These are phyloP conservation scores for Cotesia glomerata DNA, from an alignment of 1,140 invertebrate species.

Conservation along the genomic window DNA sequence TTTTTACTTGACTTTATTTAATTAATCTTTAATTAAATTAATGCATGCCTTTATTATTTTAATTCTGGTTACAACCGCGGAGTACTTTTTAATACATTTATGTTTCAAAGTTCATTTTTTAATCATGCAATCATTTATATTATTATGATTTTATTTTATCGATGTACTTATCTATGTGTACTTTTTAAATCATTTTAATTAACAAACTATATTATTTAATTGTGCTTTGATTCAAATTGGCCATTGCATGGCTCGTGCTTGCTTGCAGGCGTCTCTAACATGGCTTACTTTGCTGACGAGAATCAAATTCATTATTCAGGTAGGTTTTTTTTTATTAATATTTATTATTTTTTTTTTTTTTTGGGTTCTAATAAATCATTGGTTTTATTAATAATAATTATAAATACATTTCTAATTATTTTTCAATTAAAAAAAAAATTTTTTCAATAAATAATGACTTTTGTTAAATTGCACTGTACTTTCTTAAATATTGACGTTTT, in stretches of 20 bases:
- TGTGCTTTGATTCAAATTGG: conserved; percentile 59
- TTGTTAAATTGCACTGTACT: no score
- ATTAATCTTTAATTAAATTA: conserved; percentile 14
- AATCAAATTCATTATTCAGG: conserved; percentile 65
- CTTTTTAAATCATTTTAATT: conserved; percentile 76
- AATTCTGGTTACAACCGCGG: conserved; percentile 1
- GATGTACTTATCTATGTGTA: conserved; percentile 76
- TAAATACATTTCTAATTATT: no score
- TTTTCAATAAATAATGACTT: no score
- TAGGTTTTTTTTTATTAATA: conserved; percentile 45
- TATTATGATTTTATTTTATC: conserved; percentile 53
- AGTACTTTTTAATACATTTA: background rate
- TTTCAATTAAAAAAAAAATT: no score
- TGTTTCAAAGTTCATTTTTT: conserved; percentile 8
- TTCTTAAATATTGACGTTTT: no score
- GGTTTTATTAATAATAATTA: no score
- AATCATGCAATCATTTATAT: no score
- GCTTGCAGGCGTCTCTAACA: conserved; percentile 63
- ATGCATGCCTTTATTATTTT: conserved; percentile 23
- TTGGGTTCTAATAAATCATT: background rate
- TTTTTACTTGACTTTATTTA: background rate
- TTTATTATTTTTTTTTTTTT: background rate
- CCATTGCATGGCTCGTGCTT: conserved; percentile 62
- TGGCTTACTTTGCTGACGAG: conserved; percentile 65
- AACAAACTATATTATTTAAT: conserved; percentile 27